Evolutionary conservation across 2,113 vertebrate species (phyloP).

Genomic region (Arenaria interpres): DNA sequence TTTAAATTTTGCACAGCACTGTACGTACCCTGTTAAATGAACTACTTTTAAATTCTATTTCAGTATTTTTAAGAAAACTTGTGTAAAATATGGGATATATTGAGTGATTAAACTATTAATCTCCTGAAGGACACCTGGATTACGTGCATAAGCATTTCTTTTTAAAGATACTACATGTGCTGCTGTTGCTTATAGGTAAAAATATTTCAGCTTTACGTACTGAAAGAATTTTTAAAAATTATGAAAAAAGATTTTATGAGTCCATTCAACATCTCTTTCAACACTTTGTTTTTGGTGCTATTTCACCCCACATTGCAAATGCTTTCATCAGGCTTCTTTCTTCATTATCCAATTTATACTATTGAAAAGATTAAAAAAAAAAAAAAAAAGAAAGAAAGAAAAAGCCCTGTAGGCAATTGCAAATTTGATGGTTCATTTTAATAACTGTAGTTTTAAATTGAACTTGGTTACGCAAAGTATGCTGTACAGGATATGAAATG

Average conservation of each 20-base stretch:
- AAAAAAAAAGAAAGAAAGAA: not conserved
- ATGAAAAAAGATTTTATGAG: not conserved
- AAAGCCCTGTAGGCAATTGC: not conserved
- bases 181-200: slow-evolving; percentile 3
- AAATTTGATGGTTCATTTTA: not conserved
- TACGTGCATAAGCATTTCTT: not conserved
- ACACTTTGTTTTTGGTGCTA: not conserved
- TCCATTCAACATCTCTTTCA: not conserved
- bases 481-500: slow-evolving; percentile 12
- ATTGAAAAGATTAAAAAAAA: not conserved
- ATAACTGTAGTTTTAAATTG: not conserved
- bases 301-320: not conserved
- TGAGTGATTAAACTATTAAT: not conserved
- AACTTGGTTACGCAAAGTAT: not conserved
- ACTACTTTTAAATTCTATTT: not conserved
- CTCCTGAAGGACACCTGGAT: not conserved
- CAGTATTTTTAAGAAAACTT: not conserved
- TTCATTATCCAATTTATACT: not conserved
- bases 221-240: not conserved
- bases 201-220: not conserved
- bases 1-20: not conserved
- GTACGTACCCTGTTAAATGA: not conserved
- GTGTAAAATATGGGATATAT: not conserved
- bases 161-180: not conserved
- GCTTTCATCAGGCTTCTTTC: not conserved